Evolutionary conservation across 2,888 invertebrate genomes (phyloP), one percentile per base, ranked within the genome.

Genomic region (Hemistola chrysoprasaria): DNA sequence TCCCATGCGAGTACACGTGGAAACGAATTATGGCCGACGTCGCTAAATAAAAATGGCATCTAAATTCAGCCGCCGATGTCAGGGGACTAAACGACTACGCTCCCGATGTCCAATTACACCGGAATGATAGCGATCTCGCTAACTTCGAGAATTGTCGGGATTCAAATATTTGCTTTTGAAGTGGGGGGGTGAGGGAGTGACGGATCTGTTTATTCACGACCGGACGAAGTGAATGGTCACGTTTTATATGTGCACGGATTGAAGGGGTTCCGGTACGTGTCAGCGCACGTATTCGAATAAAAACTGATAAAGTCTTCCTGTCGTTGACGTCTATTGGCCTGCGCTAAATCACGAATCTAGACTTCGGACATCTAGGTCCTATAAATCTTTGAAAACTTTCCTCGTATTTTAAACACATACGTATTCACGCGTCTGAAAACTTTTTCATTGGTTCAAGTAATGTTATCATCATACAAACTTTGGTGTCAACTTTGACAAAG

Each of bases 171-270:
- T 65, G 65, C 53, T 64, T 70, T 64, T 50, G 53, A 65, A 70
- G 32, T 24, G 40, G 47, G 34, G 30, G 50, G 50, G 39, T 43
- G 50, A 51, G 41, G 47, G 53, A 51, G 62, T 77, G 75, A 78
- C 68, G 60, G 65, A 73, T 73, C 68, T 72, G 71, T 78, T 76
- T 64, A 57, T 66, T 65, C 68, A 8, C 22, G 26, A 48, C 60
- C 62, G 67, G 64, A 48, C 54, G 59, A 54, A 59, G 66, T 72
- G 73, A 79, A 80, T 73, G 76, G 81, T 83, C 85, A 85, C 85
- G 85, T 84, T 73, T 69, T 70, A 71, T 72, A 65, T 72, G 67
- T 70, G 71, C 62, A 56, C 29, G 69, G 76, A 77, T 80, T 76
- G 75, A 71, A 80, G 67, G 65, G 62, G 67, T 62, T 44, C 34